phyloP scores from a whole-genome alignment of 2,797 vertebrate species.

The Scleropages formosus region DNA sequence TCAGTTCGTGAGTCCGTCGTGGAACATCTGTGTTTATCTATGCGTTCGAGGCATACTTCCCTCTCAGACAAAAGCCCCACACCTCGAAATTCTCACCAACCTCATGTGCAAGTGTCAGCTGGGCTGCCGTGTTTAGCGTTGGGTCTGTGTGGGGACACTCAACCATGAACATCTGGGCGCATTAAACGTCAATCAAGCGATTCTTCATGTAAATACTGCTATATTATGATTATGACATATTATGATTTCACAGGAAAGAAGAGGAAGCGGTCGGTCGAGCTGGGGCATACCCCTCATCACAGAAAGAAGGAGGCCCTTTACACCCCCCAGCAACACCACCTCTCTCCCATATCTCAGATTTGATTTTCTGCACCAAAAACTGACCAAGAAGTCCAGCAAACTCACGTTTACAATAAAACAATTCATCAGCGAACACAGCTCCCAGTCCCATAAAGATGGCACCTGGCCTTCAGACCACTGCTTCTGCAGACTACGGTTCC shows the following conservation, averaged over 20 bases:
- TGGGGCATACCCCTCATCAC: slow-evolving; percentile 18
- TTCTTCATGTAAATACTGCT: slow-evolving; percentile 14
- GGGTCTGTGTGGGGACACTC: not conserved
- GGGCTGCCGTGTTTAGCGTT: slow-evolving; percentile 2
- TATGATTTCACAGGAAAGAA: slow-evolving; percentile 28
- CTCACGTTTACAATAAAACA: not conserved
- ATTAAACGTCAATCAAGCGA: not conserved
- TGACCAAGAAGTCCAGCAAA: slow-evolving; percentile 6
- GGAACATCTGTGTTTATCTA: not conserved
- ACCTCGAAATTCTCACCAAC: not conserved
- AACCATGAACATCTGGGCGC: slow-evolving; percentile 7
- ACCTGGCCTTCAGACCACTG: not conserved
- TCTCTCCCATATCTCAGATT: not conserved
- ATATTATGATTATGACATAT: slow-evolving; percentile 28
- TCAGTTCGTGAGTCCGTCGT: not conserved
- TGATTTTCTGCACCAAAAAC: slow-evolving; percentile 8
- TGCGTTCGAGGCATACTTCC: not conserved
- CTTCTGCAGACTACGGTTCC: not conserved
- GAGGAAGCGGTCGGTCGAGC: slow-evolving; percentile 6
- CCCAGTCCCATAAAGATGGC: not conserved
- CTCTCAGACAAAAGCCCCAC: not conserved
- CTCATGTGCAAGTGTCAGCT: not conserved
- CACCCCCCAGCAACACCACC: not conserved
- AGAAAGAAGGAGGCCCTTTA: not conserved
- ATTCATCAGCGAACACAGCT: not conserved